phyloP scores from a whole-genome alignment of 2,113 vertebrate genomes.

The Willisornis vidua region DNA sequence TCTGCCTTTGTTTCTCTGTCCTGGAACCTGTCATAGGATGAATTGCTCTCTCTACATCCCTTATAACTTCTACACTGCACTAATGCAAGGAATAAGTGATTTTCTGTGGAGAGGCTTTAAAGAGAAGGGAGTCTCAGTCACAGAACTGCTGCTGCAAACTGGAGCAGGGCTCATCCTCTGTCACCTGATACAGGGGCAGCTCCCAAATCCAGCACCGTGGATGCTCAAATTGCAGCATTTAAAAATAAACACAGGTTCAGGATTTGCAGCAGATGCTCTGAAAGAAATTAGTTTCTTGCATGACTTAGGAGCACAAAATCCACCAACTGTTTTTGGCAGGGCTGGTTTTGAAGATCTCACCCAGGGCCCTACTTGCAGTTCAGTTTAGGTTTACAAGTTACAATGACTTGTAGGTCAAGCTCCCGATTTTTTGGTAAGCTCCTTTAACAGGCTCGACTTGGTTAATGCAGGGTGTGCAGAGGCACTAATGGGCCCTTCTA shows the following conservation, averaged over 20 bases:
- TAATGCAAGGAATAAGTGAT: neutral
- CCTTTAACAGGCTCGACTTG: neutral
- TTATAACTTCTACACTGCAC: neutral
- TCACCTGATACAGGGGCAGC: neutral
- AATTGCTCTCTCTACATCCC: neutral
- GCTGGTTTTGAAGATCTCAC: neutral
- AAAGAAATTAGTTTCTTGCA: fast-evolving
- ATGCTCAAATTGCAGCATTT: constrained; percentile 7
- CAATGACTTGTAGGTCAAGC: neutral
- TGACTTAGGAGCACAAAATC: neutral
- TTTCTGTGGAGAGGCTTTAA: neutral
- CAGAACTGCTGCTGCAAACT: neutral
- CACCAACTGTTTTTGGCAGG: neutral
- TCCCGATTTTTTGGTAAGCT: neutral
- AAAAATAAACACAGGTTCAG: neutral
- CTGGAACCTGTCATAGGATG: neutral
- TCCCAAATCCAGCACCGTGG: neutral
- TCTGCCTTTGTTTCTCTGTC: neutral
- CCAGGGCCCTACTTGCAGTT: neutral
- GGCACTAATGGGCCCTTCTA: too few relatives aligned
- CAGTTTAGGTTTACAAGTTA: neutral
- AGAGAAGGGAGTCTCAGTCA: neutral
- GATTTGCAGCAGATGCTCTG: neutral
- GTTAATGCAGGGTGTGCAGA: neutral
- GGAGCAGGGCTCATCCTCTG: neutral